Evolutionary conservation across 2,113 vertebrate genomes (phyloP).

Genomic region (Aix galericulata): DNA sequence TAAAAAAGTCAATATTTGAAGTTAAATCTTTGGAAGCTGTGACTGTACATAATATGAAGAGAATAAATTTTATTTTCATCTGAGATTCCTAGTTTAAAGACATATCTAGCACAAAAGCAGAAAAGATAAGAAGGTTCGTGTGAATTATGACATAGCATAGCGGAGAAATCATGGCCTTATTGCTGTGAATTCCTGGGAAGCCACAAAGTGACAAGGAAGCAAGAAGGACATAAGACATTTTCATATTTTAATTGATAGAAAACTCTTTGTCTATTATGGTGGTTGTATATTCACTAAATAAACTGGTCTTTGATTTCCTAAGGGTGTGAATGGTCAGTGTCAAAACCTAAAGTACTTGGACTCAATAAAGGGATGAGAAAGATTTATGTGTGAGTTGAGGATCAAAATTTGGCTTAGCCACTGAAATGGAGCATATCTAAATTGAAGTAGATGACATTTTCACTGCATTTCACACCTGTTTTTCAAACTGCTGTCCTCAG

Average conservation of each 20-base stretch:
- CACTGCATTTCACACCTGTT: not conserved
- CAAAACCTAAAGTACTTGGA: not conserved
- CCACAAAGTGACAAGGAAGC: not conserved
- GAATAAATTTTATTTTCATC: not conserved
- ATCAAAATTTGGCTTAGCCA: not conserved
- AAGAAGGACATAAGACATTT: not conserved
- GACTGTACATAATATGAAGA: not conserved
- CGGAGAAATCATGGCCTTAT: not conserved
- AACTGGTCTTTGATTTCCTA: not conserved
- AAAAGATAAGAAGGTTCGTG: not conserved
- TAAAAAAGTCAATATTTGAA: not conserved
- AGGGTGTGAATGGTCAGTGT: not conserved
- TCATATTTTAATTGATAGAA: not conserved
- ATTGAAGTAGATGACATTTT: not conserved
- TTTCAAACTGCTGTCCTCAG: not conserved
- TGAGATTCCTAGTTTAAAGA: not conserved
- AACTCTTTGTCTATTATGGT: not conserved
- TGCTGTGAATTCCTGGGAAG: not conserved
- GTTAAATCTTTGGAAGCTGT: not conserved
- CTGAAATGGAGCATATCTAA: not conserved
- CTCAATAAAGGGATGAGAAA: not conserved
- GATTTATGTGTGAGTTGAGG: not conserved
- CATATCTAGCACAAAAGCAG: not conserved
- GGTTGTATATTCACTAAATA: not conserved
- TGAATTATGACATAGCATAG: not conserved